Base-by-base conservation (phyloP, 2,888 invertebrate genomes). In the Orthosia gracilis region DNA sequence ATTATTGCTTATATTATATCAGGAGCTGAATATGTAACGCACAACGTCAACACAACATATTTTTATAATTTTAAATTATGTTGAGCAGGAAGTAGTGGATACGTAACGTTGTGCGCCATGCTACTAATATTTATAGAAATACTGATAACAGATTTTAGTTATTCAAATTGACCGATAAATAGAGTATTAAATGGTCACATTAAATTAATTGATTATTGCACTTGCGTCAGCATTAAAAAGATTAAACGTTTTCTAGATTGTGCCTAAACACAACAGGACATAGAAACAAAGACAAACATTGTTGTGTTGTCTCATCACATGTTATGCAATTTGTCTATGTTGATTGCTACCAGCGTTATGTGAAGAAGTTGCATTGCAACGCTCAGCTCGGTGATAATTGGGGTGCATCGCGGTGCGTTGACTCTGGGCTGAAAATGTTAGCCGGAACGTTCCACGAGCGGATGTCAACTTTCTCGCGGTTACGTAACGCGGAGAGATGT, bases 391-490 rank as follows among this genome's bases (percentile, higher is more conserved):
- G 66, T 84, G 80, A 74, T 85, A 86, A 86, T 83, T 86, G 87
- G 89, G 90, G 89, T 92, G 89, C 88, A 90, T 88, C 84, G 86
- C 77, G 79, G 92, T 90, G 88, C 91, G 85, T 90, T 91, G 91
- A 91, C 89, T 90, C 82, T 85, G 68, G 69, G 71, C 90, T 90
- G 89, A 91, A 91, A 90, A 88, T 85, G 87, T 87, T 87, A 85
- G 89, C 87, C 88, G 88, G 88, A 85, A 87, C 89, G 85, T 80
- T 85, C 87, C 82, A 85, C 89, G 88, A 88, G 92, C 94, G 93
- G 94, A 95, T 95, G 96, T 96, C 96, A 95, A 95, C 96, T 96
- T 96, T 96, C 96, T 94, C 95, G 95, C 91, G 82, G 92, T 96
- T 96, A 93, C 95, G 95, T 93, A 96, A 96, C 91, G 80, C 89